Conservation (phyloP, 2,888 invertebrate genomes). For the Hydropsyche betteni region DNA sequence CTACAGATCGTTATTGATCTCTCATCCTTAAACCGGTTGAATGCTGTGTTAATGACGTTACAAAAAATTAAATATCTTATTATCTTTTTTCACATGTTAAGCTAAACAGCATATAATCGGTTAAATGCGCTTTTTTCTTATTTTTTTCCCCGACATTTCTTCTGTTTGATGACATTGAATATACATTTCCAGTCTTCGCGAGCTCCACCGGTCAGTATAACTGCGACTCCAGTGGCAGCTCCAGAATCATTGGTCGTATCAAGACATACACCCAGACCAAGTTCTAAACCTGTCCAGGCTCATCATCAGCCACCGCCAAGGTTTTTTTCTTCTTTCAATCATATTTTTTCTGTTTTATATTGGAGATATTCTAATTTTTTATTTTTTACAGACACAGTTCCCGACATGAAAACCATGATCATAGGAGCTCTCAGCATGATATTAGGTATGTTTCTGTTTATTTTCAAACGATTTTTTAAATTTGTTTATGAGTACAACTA, state of each 20-base stretch:
- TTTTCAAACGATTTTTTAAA: not conserved
- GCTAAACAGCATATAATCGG: too few relatives aligned
- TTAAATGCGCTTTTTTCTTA: too few relatives aligned
- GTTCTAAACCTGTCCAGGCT: constrained; percentile 55
- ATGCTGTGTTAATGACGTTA: too few relatives aligned
- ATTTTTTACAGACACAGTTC: constrained; percentile 49
- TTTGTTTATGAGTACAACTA: too few relatives aligned
- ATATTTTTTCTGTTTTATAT: too few relatives aligned
- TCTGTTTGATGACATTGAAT: not conserved
- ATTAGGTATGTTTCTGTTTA: constrained; percentile 43
- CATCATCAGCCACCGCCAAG: constrained; percentile 50
- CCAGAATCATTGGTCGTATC: constrained; percentile 49
- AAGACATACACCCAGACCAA: constrained; percentile 52
- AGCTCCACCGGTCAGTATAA: constrained; percentile 60
- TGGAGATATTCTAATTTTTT: too few relatives aligned
- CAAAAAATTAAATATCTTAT: too few relatives aligned
- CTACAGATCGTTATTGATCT: too few relatives aligned
- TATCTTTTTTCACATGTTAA: too few relatives aligned
- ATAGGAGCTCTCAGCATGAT: constrained; percentile 47
- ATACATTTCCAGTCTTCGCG: constrained; percentile 55
- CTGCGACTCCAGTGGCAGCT: constrained; percentile 44
- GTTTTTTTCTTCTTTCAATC: constrained; percentile 26
- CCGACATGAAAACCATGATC: constrained; percentile 50
- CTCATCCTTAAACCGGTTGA: too few relatives aligned
- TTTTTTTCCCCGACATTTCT: not conserved